Base-by-base conservation (phyloP, 2,888 invertebrate species). In the Mesoligia furuncula region DNA sequence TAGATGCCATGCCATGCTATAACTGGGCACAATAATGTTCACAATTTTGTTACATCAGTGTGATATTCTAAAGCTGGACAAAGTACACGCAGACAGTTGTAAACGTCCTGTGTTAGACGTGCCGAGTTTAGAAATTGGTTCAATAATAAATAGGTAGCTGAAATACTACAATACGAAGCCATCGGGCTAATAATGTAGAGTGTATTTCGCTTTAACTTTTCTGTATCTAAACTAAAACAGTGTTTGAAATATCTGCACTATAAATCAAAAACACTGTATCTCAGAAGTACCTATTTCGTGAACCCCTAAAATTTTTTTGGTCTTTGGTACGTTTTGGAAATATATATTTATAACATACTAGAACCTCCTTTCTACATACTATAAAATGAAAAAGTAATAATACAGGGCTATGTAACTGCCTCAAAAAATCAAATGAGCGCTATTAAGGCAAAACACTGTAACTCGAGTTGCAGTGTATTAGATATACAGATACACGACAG, bases 21-120 rank as follows among this genome's bases (percentile, higher is more conserved):
- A 83, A 75, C 73, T 36, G 64, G 68, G n/a, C 76, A 71, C 75
- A 68, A 75, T 86, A 79, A 83, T 88, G 78, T 83, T 80, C 83
- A 76, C 80, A 76, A 78, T 83, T 83, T 85, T 77, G 79, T 84
- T 73, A 82, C 74, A 72, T 59, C 51, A 66, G 57, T 77, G 61
- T 77, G 54, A 77, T 78, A 62, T 75, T 82, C 42, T 70, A 62
- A 77, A 81, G 72, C 51, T 71, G 54, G 20, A 83, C 62, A 73
- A 73, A 87, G 73, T 77, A 59, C 48, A 68, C 51, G 36, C 69
- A 66, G 66, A 72, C 61, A 70, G 45, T 67, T 45, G 64, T 73
- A 65, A 61, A 36, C 36, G 36, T 72, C 57, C 62, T 64, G 67
- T 20, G n/a, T 9, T 72, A 61, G 77, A 74, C 69, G 62, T 75